A percentile compares a stretch with the other conserved stretches of the same genome.
Evolutionary conservation across 2,113 vertebrate genomes (phyloP).

Genomic region (Gallinago jamesoni): DNA sequence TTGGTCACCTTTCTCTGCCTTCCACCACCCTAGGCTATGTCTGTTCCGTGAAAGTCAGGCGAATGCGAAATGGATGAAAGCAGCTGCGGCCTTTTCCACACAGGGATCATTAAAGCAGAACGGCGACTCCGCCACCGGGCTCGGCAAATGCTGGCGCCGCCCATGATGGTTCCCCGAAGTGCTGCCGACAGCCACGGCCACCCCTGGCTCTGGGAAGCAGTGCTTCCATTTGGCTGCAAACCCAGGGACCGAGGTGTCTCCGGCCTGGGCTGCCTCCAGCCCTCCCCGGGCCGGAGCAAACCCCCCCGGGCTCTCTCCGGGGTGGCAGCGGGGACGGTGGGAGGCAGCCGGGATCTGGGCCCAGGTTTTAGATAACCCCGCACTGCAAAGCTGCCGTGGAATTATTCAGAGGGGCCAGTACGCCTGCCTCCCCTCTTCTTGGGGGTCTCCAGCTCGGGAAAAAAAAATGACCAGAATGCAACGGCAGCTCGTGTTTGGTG

Average conservation of each 20-base stretch:
- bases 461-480: background rate
- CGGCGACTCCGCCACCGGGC: background rate
- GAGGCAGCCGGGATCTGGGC: fast-evolving
- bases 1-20: constrained; percentile 4
- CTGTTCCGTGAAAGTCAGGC: constrained; percentile 58
- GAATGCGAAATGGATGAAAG: constrained; percentile 41
- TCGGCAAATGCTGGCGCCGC: background rate
- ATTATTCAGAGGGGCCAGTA: fast-evolving
- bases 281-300: background rate
- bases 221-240: background rate
- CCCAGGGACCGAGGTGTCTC: background rate
- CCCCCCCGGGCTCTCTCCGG: background rate
- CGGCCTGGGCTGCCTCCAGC: background rate
- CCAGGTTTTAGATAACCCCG: background rate
- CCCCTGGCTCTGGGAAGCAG: fast-evolving
- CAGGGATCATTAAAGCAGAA: constrained; percentile 50
- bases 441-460: background rate
- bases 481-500: fast-evolving
- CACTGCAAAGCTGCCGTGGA: background rate
- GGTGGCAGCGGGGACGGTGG: fast-evolving
- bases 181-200: background rate
- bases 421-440: background rate
- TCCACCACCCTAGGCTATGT: constrained; percentile 50
- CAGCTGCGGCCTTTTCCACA: constrained; percentile 44
- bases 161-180: background rate